Evolutionary conservation across 2,797 vertebrate genomes (phyloP).

Genomic region (Brotula barbata): DNA sequence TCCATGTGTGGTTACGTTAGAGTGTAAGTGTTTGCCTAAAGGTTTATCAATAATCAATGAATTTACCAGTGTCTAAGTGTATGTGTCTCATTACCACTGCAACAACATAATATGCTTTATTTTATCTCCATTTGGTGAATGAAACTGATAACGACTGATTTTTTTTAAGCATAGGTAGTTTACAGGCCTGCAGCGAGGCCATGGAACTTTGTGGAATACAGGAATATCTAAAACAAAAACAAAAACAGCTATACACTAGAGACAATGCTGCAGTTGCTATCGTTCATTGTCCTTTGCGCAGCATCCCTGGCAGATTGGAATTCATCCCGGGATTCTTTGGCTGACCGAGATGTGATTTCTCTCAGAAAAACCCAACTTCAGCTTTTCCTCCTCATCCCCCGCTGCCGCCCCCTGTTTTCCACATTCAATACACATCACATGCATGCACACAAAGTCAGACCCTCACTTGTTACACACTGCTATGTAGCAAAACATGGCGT

Average conservation of each 20-base stretch:
- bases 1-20: too few species aligned
- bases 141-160: constrained; percentile 7
- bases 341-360: constrained; percentile 7
- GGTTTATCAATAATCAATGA: too few species aligned
- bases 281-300: constrained; percentile 2
- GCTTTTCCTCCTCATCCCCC: constrained; percentile 26
- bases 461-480: background rate
- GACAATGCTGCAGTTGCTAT: constrained; percentile 5
- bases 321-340: constrained; percentile 9
- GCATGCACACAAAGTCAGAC: constrained; percentile 30
- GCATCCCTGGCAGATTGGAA: constrained; percentile 36
- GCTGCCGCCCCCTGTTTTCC: constrained; percentile 12
- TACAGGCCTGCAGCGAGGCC: too few species aligned
- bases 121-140: background rate
- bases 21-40: too few species aligned
- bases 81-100: constrained; percentile 13
- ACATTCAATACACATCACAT: constrained; percentile 29
- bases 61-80: too few species aligned
- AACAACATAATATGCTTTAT: background rate
- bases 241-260: background rate
- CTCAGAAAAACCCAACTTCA: constrained; percentile 30
- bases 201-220: too few species aligned
- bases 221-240: background rate
- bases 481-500: too few species aligned
- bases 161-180: too few species aligned